phyloP scores from a whole-genome alignment of 2,113 vertebrate species.

The Ailuropoda melanoleuca region DNA sequence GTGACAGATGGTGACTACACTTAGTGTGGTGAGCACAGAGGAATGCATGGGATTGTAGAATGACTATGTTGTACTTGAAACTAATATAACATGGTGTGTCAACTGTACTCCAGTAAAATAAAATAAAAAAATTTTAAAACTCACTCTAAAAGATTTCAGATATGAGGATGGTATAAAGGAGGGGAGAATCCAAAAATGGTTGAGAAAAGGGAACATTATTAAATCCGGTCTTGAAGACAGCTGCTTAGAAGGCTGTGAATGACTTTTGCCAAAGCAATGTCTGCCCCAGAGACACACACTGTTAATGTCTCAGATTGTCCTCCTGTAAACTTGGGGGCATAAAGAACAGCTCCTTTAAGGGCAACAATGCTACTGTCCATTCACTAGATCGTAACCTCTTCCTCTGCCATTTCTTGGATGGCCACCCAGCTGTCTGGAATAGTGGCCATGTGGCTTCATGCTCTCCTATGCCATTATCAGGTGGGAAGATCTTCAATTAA shows the following conservation, averaged over 20 bases:
- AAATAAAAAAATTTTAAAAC: neutral
- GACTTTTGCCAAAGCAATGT: neutral
- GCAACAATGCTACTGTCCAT: fast-evolving
- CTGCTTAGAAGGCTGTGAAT: neutral
- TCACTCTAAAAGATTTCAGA: neutral
- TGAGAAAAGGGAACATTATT: neutral
- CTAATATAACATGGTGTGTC: neutral
- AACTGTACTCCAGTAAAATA: neutral
- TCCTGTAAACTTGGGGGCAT: fast-evolving
- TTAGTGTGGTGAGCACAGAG: neutral
- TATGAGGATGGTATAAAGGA: neutral
- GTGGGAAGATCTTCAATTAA: neutral
- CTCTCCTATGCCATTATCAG: fast-evolving
- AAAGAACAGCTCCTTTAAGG: neutral
- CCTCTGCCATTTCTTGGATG: neutral
- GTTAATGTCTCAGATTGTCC: neutral
- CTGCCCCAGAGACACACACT: neutral
- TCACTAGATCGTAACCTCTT: fast-evolving
- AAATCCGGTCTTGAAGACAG: neutral
- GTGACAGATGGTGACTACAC: neutral
- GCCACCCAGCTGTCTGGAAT: fast-evolving
- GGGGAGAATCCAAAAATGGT: too few species aligned
- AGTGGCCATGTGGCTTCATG: fast-evolving
- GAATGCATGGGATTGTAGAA: neutral
- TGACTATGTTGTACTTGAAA: neutral